A percentile compares a stretch with the other conserved stretches of the same genome.
phyloP scores from a whole-genome alignment of 2,888 invertebrate genomes.

The Cantharis rufa region DNA sequence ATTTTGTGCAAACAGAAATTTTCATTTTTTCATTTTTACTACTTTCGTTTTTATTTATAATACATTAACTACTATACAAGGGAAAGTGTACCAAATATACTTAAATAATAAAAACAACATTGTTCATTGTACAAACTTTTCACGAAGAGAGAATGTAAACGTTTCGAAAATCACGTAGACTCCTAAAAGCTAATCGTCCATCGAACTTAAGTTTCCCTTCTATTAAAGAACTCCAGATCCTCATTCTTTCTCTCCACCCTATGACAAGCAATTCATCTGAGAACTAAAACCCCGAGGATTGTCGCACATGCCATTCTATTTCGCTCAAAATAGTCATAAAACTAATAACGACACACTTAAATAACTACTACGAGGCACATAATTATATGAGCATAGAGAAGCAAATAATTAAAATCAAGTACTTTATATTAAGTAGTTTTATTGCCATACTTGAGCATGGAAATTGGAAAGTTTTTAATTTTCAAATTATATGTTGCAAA shows the following conservation, averaged over 20 bases:
- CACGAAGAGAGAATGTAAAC: constrained; percentile 10
- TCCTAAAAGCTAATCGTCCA: constrained; percentile 15
- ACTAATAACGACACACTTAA: constrained; percentile 11
- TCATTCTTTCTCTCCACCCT: constrained; percentile 12
- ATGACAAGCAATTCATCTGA: constrained; percentile 19
- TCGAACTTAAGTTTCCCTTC: constrained; percentile 13
- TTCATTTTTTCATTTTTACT: neutral
- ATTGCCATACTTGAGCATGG: neutral
- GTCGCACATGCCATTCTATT: constrained; percentile 4
- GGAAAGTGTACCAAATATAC: neutral
- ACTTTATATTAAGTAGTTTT: neutral
- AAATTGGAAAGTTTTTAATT: neutral
- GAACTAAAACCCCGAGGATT: constrained; percentile 14
- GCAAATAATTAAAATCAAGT: neutral
- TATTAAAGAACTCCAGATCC: constrained; percentile 11
- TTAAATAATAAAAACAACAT: neutral
- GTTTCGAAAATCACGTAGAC: constrained; percentile 19
- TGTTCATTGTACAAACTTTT: constrained; percentile 6
- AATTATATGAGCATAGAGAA: neutral
- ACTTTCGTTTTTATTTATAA: neutral
- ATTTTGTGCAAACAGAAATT: neutral
- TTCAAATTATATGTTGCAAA: neutral
- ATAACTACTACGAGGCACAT: neutral
- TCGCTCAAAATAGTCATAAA: constrained; percentile 17
- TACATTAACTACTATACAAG: neutral